Evolutionary conservation across 2,888 invertebrate species (phyloP), one percentile per base, ranked within the genome.

Genomic region (Pharmacophagus antenor): DNA sequence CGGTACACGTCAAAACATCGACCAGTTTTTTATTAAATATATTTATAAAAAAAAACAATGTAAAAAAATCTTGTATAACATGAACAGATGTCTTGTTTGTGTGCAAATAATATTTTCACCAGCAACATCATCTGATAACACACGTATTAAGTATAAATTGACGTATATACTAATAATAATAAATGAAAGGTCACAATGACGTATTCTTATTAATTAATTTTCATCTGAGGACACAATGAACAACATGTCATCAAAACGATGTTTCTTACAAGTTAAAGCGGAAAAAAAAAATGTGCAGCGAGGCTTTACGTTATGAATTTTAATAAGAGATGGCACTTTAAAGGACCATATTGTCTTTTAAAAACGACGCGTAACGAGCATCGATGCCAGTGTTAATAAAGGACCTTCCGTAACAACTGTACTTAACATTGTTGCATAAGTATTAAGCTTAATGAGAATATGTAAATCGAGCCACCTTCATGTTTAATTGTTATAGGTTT

Each of bases 381-480:
- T 46, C 53, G 41, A 53, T 41, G 25, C 6, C n/a, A 27, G 22
- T 15, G 22, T 18, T 47, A 51, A 46, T 53, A 48, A 41, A 58
- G 37, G 21, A 31, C 12, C 27, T 42, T 21, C 42, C 7, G 58
- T 3, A 12, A 41, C 47, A 58, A 53, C 47, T 25, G 47, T 47
- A 21, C 17, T 58, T 52, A 37, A 52, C 50, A 52, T 58, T 48
- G 53, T 56, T 22, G 51, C 46, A 52, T 56, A 42, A 56, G 15
- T 47, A 17, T 10, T 52, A 25, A 15, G 12, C 44, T 27, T 54
- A 61, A 53, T 53, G 42, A 56, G 27, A 50, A 49, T 54, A 51
- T 42, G 49, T 48, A 48, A 58, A 58, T 37, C 23, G 10, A 48
- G 1, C 15, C n/a, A 25, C 18, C 6, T 7, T 7, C 1, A 21